phyloP scores from a whole-genome alignment of 2,113 vertebrate species.

The Tyto alba region DNA sequence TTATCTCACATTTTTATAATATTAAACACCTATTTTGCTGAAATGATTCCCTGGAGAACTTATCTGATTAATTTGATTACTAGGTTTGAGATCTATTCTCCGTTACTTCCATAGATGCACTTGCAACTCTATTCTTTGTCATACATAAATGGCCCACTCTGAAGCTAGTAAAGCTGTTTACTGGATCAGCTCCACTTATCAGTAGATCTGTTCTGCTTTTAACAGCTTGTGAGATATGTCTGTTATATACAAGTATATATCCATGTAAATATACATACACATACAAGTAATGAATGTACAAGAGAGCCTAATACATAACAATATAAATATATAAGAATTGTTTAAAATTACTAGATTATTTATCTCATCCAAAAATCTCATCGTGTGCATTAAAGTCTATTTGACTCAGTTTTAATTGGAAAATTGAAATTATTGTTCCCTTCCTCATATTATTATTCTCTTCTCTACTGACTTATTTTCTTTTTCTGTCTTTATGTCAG shows the following conservation, averaged over 20 bases:
- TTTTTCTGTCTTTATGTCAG: neutral
- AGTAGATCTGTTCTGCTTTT: neutral
- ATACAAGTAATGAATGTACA: neutral
- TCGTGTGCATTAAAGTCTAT: neutral
- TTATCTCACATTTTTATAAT: neutral
- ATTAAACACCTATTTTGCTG: neutral
- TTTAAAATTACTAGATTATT: neutral
- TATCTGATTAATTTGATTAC: neutral
- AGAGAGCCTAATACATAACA: neutral
- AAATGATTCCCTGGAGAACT: neutral
- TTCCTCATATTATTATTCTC: neutral
- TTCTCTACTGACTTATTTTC: neutral
- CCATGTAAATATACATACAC: neutral
- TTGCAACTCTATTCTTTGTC: neutral
- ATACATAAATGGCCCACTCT: neutral
- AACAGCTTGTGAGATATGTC: neutral
- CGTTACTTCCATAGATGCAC: neutral
- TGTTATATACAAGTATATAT: neutral
- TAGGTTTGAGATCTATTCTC: neutral
- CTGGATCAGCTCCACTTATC: neutral
- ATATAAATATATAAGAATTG: neutral
- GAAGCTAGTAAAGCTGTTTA: neutral
- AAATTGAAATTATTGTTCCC: neutral
- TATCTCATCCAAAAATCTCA: neutral
- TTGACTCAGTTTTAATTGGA: neutral